Evolutionary conservation across 2,113 vertebrate genomes (phyloP).

Genomic region (Ascaphus truei): DNA sequence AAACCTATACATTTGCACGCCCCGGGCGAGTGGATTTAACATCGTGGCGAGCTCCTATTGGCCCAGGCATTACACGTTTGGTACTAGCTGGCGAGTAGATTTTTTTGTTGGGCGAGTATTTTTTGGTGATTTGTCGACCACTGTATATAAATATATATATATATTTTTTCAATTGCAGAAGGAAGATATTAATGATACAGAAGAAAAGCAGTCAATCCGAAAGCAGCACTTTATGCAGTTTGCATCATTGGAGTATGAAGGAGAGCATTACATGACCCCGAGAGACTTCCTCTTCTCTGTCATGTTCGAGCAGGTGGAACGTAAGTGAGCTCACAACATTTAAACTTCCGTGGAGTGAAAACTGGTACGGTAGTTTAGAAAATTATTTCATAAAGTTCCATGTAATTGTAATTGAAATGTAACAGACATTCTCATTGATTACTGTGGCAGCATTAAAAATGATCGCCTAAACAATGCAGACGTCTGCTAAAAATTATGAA

Average conservation of each 20-base stretch:
- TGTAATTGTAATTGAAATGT: background rate
- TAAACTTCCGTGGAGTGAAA: background rate
- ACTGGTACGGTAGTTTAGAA: background rate
- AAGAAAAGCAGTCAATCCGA: conserved; percentile 55
- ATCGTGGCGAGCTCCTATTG: no score
- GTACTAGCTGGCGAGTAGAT: no score
- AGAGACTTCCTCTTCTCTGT: conserved; percentile 93
- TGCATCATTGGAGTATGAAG: conserved; percentile 77
- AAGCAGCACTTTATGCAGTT: conserved; percentile 85
- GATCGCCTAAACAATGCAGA: background rate
- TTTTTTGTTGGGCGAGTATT: no score
- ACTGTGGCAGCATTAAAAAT: background rate
- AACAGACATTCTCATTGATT: background rate
- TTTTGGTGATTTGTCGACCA: no score
- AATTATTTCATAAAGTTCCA: background rate
- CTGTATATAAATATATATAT: no score
- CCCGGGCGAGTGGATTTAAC: no score
- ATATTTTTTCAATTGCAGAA: conserved; percentile 54
- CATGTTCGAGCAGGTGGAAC: conserved; percentile 81
- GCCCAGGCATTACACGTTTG: no score
- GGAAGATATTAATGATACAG: conserved; percentile 40
- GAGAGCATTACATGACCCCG: conserved; percentile 91
- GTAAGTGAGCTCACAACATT: conserved; percentile 65
- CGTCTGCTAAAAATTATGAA: background rate
- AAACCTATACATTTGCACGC: no score